Percentiles rank a stretch among this genome's conserved stretches.
Evolutionary conservation across 1,140 invertebrate genomes (phyloP).

Genomic region (Drosophila nebulosa): DNA sequence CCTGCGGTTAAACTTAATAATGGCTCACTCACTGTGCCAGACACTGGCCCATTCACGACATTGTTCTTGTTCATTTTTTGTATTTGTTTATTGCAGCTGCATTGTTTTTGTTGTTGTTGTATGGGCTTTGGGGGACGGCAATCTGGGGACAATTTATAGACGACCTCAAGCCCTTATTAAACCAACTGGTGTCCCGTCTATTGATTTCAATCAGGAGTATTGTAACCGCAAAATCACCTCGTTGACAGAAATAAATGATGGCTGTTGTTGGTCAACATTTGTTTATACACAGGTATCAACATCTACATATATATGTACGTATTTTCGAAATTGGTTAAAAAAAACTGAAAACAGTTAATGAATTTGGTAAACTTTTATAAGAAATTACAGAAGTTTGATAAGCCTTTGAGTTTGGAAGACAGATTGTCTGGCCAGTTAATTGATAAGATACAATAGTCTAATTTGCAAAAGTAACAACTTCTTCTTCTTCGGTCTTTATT

Average conservation of each 20-base stretch:
- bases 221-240: slow-evolving; percentile 46
- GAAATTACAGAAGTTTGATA: no score
- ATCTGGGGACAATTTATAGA: slow-evolving; percentile 64
- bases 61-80: not conserved
- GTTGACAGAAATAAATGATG: slow-evolving; percentile 1
- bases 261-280: not conserved
- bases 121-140: slow-evolving; percentile 31
- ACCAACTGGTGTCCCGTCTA: slow-evolving; percentile 8
- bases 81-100: not conserved
- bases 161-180: slow-evolving; percentile 12
- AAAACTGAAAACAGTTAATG: no score
- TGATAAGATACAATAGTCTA: no score
- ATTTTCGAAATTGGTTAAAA: not conserved
- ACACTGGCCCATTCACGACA: not conserved
- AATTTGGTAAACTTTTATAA: no score
- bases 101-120: no score
- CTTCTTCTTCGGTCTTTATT: no score
- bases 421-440: no score
- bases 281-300: not conserved
- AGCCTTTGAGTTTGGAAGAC: no score
- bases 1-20: slow-evolving; percentile 70
- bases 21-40: slow-evolving; percentile 21
- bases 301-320: no score
- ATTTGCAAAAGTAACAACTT: no score
- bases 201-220: slow-evolving; percentile 60